These are phyloP conservation scores for Sylvia borin DNA, from an alignment of 2,797 vertebrate species.

Conservation along the genomic window DNA sequence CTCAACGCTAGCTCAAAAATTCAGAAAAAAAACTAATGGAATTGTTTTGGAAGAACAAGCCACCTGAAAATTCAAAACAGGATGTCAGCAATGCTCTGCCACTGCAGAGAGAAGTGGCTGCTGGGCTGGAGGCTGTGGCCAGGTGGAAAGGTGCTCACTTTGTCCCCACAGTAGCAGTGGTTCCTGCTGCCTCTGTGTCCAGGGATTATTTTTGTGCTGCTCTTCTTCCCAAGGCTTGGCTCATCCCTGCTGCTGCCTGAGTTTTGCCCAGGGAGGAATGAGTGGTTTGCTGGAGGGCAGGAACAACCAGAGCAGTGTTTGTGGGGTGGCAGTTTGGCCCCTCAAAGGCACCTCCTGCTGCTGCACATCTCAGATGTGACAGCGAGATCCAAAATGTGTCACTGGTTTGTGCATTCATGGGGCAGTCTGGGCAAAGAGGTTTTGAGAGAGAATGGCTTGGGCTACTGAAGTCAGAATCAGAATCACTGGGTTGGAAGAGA, in stretches of 20 bases:
- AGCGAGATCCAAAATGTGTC: rapidly evolving
- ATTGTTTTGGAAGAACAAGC: neutral
- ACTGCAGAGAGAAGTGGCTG: neutral
- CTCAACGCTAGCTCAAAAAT: neutral
- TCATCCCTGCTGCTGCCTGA: rapidly evolving
- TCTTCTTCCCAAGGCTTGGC: neutral
- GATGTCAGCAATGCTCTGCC: neutral
- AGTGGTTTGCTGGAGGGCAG: neutral
- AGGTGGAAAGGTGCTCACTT: neutral
- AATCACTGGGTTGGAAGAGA: too few species aligned
- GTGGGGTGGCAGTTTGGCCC: too few species aligned
- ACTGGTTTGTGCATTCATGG: rapidly evolving
- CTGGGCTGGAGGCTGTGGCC: neutral
- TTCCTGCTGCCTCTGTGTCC: rapidly evolving
- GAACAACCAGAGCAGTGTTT: neutral
- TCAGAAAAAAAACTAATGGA: neutral
- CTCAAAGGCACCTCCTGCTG: rapidly evolving
- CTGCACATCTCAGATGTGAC: neutral
- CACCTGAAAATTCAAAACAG: neutral
- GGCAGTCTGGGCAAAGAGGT: neutral
- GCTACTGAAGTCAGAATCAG: neutral
- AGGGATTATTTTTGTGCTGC: rapidly evolving
- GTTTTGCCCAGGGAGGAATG: rapidly evolving
- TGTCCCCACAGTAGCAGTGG: rapidly evolving
- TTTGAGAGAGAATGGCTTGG: neutral